A percentile compares a stretch with the other conserved stretches of the same genome.
Conservation (phyloP, 2,888 invertebrate genomes). For the Sialis fuliginosa region DNA sequence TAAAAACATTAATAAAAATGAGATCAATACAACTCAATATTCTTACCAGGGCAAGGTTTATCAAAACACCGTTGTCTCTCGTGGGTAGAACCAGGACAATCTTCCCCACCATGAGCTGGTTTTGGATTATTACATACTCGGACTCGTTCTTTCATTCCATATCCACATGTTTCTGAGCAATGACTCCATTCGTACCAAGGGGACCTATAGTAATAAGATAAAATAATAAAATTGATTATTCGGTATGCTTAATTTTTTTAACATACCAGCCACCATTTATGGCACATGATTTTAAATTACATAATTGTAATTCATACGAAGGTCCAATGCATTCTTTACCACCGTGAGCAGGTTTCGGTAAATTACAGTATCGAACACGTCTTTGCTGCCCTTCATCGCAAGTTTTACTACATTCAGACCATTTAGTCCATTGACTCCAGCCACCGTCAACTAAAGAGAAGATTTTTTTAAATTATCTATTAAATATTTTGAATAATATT, state of each 20-base stretch:
- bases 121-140: slow-evolving; percentile 19
- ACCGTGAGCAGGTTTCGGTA: slow-evolving; percentile 20
- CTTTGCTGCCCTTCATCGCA: slow-evolving; percentile 20
- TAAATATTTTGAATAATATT: no score
- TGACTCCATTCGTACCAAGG: slow-evolving; percentile 20
- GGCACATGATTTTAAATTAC: not conserved
- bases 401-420: slow-evolving; percentile 20
- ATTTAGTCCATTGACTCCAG: slow-evolving; percentile 16
- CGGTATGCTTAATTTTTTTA: no score
- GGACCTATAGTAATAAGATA: not conserved
- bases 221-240: no score
- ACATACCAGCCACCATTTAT: not conserved
- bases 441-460: slow-evolving; percentile 6
- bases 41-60: not conserved
- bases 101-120: slow-evolving; percentile 22
- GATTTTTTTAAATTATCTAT: no score
- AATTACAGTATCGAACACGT: slow-evolving; percentile 18
- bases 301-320: not conserved
- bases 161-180: slow-evolving; percentile 23
- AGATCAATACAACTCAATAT: no score
- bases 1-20: no score
- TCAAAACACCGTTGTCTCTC: not conserved
- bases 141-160: slow-evolving; percentile 16
- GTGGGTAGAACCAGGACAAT: slow-evolving; percentile 17
- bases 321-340: slow-evolving; percentile 21